Conservation (phyloP, 2,797 vertebrate species). For the Tangara arthus region DNA sequence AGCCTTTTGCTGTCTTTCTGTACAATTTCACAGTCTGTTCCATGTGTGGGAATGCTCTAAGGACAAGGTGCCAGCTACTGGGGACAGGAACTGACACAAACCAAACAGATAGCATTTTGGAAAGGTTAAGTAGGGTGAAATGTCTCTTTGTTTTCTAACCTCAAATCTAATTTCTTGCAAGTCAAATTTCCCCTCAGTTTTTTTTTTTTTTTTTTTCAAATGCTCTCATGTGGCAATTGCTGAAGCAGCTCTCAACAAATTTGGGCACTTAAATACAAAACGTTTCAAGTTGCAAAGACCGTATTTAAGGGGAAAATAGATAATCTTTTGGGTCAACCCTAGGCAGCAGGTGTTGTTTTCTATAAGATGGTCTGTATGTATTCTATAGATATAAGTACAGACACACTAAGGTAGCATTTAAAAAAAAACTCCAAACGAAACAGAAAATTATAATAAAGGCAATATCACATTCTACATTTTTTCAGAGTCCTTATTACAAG, state of each 20-base stretch:
- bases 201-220: background rate
- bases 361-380: background rate
- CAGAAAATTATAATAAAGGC: background rate
- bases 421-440: background rate
- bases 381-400: background rate
- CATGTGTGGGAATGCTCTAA: background rate
- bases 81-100: background rate
- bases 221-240: background rate
- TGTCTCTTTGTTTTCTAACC: background rate
- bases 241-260: background rate
- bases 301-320: background rate
- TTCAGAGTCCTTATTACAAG: background rate
- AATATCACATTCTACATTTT: background rate
- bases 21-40: background rate
- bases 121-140: background rate
- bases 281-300: background rate
- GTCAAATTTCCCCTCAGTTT: background rate
- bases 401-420: background rate
- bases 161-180: background rate
- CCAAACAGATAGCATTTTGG: background rate
- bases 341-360: background rate
- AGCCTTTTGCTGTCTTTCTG: background rate
- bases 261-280: background rate
- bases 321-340: background rate
- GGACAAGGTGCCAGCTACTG: background rate